Evolutionary conservation across 2,113 vertebrate genomes (phyloP).

Genomic region (Saimiri boliviensis): DNA sequence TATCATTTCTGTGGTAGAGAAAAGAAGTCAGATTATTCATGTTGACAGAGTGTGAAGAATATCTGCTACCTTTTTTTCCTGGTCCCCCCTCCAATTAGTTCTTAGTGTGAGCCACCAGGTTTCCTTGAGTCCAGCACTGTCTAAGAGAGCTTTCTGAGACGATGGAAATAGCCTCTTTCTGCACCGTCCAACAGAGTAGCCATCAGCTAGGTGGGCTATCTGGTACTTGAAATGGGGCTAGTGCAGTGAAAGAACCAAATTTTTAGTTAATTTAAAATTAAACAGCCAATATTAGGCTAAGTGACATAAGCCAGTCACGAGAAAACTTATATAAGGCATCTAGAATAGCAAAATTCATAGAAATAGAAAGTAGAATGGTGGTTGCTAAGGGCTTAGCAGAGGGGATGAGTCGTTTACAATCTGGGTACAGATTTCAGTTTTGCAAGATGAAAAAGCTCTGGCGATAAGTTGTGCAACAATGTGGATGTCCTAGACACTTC

Average conservation of each 20-base stretch:
- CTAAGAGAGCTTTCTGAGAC: not conserved
- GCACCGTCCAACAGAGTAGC: not conserved
- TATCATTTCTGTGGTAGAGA: not conserved
- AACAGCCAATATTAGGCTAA: not conserved
- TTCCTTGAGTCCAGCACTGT: not conserved
- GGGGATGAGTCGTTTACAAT: not conserved
- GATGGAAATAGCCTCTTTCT: not conserved
- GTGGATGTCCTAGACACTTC: not conserved
- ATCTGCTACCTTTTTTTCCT: not conserved
- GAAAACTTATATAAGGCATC: not conserved
- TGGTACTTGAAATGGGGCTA: not conserved
- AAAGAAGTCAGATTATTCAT: not conserved
- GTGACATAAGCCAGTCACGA: not conserved
- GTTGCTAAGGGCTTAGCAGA: not conserved
- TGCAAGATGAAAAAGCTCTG: not conserved
- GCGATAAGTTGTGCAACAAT: not conserved
- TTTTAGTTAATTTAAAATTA: constrained; percentile 12
- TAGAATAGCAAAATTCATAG: not conserved
- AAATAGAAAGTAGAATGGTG: not conserved
- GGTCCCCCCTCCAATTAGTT: not conserved
- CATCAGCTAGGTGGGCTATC: not conserved
- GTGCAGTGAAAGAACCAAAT: not conserved
- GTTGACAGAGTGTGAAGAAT: not conserved
- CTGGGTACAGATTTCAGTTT: not conserved
- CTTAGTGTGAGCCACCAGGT: not conserved